Base-by-base conservation (phyloP, 2,888 invertebrate species). In the Acleris laterana region DNA sequence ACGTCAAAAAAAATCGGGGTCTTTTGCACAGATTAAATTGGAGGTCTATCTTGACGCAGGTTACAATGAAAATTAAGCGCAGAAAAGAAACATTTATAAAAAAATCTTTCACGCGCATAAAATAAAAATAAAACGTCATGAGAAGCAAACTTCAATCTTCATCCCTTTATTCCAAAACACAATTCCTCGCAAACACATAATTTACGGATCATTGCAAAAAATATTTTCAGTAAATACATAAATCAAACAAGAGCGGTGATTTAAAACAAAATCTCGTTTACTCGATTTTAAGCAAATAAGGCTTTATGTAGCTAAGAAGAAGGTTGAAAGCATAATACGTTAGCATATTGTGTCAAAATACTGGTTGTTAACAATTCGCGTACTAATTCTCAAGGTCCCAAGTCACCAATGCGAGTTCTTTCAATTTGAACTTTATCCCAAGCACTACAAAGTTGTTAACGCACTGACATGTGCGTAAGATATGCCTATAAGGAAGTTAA, bases 331-430 rank as follows among this genome's bases (percentile, higher is more conserved):
- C 5, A 19, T 20, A 16, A 59, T 20, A 9, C 13, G 38, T 1
- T 38, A 9, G 38, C 38, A 38, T 38, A 38, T 38, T 38, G 38
- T 38, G 38, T 38, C 38, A 38, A 38, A 38, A 38, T 38, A 38
- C 38, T 38, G 38, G 13, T 13, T 48, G 52, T 64, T 64, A 59
- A 64, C 63, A 53, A 64, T 59, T 49, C 52, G 52, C 48, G 38
- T 53, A 17, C n/a, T 17, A 28, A 52, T 28, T 28, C 28, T 9
- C 9, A 52, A n/a, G 11, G 11, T 32, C 5, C 11, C 5, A 28
- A n/a, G 28, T 28, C 7, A 17, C 32, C 1, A 17, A 52, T 13
- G 6, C 17, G 28, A 17, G 25, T 28, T 32, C 49, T 17, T 19
- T 19, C 4, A 20, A 28, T 17, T 17, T 11, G 19, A 19, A 11